Base-by-base conservation (phyloP, 2,888 invertebrate species). In the Tipula helvola region DNA sequence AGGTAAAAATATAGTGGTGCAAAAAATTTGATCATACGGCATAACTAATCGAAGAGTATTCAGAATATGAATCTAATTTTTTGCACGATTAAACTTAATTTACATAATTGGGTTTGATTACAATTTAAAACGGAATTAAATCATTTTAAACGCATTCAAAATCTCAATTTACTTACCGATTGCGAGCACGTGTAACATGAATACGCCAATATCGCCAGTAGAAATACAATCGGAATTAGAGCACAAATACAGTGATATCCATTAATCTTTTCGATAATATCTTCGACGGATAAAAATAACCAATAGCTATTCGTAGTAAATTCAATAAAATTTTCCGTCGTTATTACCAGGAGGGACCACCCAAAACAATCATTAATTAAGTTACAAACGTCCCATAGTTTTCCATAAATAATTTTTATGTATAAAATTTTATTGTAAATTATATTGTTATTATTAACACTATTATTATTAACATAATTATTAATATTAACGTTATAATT, bases 231-330 rank as follows among this genome's bases (percentile, higher is more conserved):
- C 88, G 86, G 88, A 87, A 44, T 88, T 88, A 88, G 90, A 88
- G 87, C 88, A 89, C 41, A 89, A 71, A 87, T 88, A 87, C n/a
- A 88, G 87, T 41, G 87, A 84, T 83, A 13, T 41, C 18, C 16
- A 86, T 86, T 85, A 86, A 42, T 85, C 12, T 87, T 13, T 1
- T 84, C 36, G 5, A 83, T 36, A 10, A 87, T 12, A 36, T 87
- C 36, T 83, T 88, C 87, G 8, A 88, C 87, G 2, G 89, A 88
- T 1, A 89, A 88, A 71, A 90, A 88, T 0, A 89, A 88, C 90
- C 90, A 90, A 87, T 91, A 91, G 0, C 89, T 89, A 87, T 90
- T 90, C 3, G 89, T 89, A 0, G 91, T 90, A 28, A 91, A 90
- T 87, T 91, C 89, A 2, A 91, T 88, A 87, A 91, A 90, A 86